Evolutionary conservation across 2,888 invertebrate genomes (phyloP).

Genomic region (Crioceris asparagi): DNA sequence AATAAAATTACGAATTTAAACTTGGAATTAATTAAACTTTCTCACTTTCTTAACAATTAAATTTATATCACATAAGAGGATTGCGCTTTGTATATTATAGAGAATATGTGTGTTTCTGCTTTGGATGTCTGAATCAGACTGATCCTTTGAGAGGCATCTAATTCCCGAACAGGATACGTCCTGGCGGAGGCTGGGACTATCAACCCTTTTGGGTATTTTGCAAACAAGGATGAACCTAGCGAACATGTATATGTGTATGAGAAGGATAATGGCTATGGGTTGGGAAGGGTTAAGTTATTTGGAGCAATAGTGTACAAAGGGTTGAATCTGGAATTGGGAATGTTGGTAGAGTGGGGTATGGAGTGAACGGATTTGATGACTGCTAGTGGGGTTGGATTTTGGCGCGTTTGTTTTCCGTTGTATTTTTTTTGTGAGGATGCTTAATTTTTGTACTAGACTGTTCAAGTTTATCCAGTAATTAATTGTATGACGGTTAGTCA

Average conservation of each 20-base stretch:
- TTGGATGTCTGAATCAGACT: constrained; percentile 13
- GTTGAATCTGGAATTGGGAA: constrained; percentile 10
- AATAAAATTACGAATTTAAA: too few species aligned
- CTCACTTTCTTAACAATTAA: too few species aligned
- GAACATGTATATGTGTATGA: not conserved
- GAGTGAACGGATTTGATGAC: too few species aligned
- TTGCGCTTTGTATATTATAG: too few species aligned
- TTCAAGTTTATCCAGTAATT: too few species aligned
- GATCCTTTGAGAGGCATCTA: constrained; percentile 2
- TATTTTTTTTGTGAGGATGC: too few species aligned
- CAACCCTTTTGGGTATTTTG: constrained; percentile 12
- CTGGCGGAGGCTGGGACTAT: constrained; percentile 5
- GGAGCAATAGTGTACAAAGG: constrained; percentile 17
- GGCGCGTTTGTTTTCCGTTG: too few species aligned
- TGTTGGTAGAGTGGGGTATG: too few species aligned
- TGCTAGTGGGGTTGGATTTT: too few species aligned
- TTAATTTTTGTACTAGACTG: too few species aligned
- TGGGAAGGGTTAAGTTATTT: constrained; percentile 7
- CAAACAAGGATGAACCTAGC: constrained; percentile 10
- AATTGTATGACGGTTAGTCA: too few species aligned
- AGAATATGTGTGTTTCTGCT: constrained; percentile 2
- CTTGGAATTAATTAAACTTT: too few species aligned
- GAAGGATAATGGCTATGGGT: constrained; percentile 9
- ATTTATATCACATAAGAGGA: constrained; percentile 4
- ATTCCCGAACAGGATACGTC: constrained; percentile 1